phyloP scores from a whole-genome alignment of 2,113 vertebrate species.

The Macheiramphus alcinus region DNA sequence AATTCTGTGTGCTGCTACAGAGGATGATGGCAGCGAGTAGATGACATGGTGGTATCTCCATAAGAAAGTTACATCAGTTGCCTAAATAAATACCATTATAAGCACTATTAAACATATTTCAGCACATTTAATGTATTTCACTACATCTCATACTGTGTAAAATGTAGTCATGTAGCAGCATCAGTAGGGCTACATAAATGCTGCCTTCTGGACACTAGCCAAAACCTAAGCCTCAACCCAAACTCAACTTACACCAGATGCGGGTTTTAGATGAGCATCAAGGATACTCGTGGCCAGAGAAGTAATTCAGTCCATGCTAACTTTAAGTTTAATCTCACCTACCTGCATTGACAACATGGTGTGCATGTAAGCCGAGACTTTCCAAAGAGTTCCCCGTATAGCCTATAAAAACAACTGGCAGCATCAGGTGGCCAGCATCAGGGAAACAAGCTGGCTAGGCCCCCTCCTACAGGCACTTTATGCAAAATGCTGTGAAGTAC shows the following conservation, averaged over 20 bases:
- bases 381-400: background rate
- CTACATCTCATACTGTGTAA: background rate
- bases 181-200: background rate
- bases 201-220: background rate
- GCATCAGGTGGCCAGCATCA: background rate
- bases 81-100: background rate
- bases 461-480: background rate
- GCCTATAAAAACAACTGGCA: background rate
- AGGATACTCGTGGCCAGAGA: background rate
- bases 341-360: background rate
- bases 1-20: background rate
- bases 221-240: background rate
- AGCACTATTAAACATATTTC: background rate
- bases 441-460: background rate
- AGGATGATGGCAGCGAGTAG: background rate
- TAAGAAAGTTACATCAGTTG: background rate
- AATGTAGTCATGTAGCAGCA: background rate
- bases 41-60: accelerated
- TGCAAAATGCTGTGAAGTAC: background rate
- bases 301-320: background rate
- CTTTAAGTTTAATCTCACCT: background rate
- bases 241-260: background rate
- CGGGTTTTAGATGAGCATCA: background rate
- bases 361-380: background rate
- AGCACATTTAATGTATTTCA: background rate